Evolutionary conservation across 2,113 vertebrate species (phyloP).

Genomic region (Aphyosemion australe): DNA sequence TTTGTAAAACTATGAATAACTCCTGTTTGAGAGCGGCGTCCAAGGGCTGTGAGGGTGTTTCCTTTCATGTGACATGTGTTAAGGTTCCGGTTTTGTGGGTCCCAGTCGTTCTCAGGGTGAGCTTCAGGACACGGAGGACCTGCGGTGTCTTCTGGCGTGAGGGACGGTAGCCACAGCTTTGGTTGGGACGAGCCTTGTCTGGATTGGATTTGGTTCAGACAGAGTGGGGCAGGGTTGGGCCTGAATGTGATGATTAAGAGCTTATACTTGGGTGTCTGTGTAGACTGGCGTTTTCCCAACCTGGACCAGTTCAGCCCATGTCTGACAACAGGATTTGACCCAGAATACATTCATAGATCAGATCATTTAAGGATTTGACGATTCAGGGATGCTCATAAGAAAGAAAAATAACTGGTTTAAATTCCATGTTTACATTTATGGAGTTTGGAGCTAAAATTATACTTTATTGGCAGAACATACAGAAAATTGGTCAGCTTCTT

Average conservation of each 20-base stretch:
- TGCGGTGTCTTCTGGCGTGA: conserved; percentile 22
- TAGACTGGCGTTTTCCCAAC: neutral
- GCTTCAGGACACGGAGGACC: conserved; percentile 12
- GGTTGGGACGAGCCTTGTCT: conserved; percentile 16
- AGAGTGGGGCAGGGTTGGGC: conserved; percentile 4
- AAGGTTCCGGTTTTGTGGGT: conserved; percentile 20
- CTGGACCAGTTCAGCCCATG: neutral
- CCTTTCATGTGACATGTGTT: conserved; percentile 17
- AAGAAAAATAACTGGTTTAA: too few relatives aligned
- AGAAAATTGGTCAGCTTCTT: too few relatives aligned
- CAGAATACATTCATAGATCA: neutral
- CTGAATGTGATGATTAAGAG: neutral
- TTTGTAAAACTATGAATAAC: conserved; percentile 21
- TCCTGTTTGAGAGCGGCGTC: conserved; percentile 20
- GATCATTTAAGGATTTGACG: too few relatives aligned
- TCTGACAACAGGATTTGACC: neutral
- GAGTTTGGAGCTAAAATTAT: too few relatives aligned
- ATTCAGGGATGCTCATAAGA: too few relatives aligned
- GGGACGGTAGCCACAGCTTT: conserved; percentile 15
- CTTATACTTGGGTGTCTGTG: neutral
- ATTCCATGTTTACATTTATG: too few relatives aligned
- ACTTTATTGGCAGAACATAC: too few relatives aligned
- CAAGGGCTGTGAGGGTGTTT: conserved; percentile 18
- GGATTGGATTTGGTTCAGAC: conserved; percentile 15
- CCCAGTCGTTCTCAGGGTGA: conserved; percentile 25